Base-by-base conservation (phyloP, 2,888 invertebrate genomes). In the Leucania comma region DNA sequence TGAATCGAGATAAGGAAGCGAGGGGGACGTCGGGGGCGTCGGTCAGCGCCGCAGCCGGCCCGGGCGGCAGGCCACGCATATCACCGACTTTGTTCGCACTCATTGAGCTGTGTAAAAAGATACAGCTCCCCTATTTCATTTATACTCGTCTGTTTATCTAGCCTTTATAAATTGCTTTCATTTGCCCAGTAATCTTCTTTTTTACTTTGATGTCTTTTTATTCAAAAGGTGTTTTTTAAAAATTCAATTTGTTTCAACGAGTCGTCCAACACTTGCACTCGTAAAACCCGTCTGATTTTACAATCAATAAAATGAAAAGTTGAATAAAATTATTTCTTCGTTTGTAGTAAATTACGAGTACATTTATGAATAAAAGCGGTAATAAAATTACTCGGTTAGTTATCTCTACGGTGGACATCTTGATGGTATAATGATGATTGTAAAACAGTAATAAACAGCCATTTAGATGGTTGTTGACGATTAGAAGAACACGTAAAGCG, bases 31-130 rank as follows among this genome's bases (percentile, higher is more conserved):
- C 68, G 66, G 63, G 70, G 77, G 76, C 62, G 71, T 72, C 63
- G 57, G 42, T n/a, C 66, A 78, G 80, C 66, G 61, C 46, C 8
- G 46, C 20, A 46, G 46, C 20, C 63, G 64, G 56, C 72, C 42
- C 57, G 78, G 75, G 77, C 83, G 75, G 76, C 82, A 73, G 24
- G 53, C 73, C 79, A 76, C 84, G 86, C 82, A 75, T 77, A 79
- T 78, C 86, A 78, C 86, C 76, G 82, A 87, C 90, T 92, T 93
- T 94, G 94, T 94, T 86, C 93, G 90, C 91, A 86, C 85, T 85
- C 93, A 91, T 85, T 93, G 88, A 90, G 83, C 92, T 90, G 93
- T 91, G 90, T 87, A 88, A 91, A 92, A 90, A 93, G 93, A 94
- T 93, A 93, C 92, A 91, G 87, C 89, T 84, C 92, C 91, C 92